Evolutionary conservation across 2,888 invertebrate species (phyloP), one percentile per base, ranked within the genome.

Genomic region (Polymixis flavicincta): DNA sequence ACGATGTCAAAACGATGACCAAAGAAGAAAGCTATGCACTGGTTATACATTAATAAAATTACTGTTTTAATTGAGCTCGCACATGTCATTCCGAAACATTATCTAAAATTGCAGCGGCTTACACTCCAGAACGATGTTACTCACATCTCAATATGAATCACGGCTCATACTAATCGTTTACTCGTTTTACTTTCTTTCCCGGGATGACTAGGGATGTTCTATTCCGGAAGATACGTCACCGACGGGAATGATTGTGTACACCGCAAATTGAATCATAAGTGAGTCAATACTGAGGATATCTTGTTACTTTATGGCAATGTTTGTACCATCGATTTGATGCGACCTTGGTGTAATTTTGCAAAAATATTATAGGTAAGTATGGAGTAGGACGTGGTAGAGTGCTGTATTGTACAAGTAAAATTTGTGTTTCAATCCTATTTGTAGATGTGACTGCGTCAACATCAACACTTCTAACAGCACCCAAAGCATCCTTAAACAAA

Each of bases 261-360:
- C 81, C 80, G 74, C 83, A 82, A 89, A 91, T 89, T 89, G 89
- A 89, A 89, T 90, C 88, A 89, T 87, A 86, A 85, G 82, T 90
- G 91, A 79, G 79, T 85, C 85, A 83, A 80, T 78, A 69, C 82
- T 59, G 13, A 45, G 57, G 57, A 66, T 80, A 83, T 76, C 80
- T 60, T 50, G 73, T 73, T 73, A 57, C 67, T 71, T 63, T 65
- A 64, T 61, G 55, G 60, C 11, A 78, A 69, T 64, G 45, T 69
- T 67, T 55, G 66, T 63, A 19, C 4, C 9, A 61, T 79, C 50
- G 68, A 80, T 80, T 80, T 37, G 17, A n/a, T 48, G 60, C 45
- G 25, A 64, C 14, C 48, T 54, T 32, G 11, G 13, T 25, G 3
- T 52, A 3, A 37, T 52, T 45, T 32, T 37, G 1, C 9, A 42